Base-by-base conservation (phyloP, 2,888 invertebrate genomes). In the Sarcophaga variegata region DNA sequence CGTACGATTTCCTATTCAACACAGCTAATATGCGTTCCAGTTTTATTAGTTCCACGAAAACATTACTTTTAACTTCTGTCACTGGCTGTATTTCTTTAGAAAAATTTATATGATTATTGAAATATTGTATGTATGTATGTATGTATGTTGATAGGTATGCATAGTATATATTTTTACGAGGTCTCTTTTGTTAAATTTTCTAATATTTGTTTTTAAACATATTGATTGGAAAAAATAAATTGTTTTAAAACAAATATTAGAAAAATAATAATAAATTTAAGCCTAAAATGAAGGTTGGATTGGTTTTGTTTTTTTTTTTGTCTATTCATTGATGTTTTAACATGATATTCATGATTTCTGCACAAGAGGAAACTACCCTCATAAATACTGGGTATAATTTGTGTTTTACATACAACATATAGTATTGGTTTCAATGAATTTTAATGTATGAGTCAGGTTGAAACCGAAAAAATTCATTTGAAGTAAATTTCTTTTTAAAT, bases 181-280 rank as follows among this genome's bases (percentile, higher is more conserved):
- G 37, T 27, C 75, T 74, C 54, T 75, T n/a, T 4, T 63, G 63
- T 20, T 63, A 74, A 47, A 81, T 81, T 81, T 76, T 81, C 37
- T 62, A 45, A 71, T 74, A 27, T 74, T 49, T 74, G 81, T 62
- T 74, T 74, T 74, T 67, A 67, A 81, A 81, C 25, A 72, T 63
- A 63, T 54, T 81, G 45, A 59, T 12, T 64, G 22, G 47, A 62
- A 74, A 75, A 69, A 62, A 82, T 64, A 66, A 60, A 59, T 8
- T 22, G 10, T 10, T 2, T 10, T 37, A 10, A 37, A 37, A 37
- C 10, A 37, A 37, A 37, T 37, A n/a, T n/a, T 27, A 59, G 59
- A 49, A 49, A 49, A 54, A 54, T 47, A 71, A 22, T 49, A 54
- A 71, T 47, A 66, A 63, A 72, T 59, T 45, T 22, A 37, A 37